phyloP scores from a whole-genome alignment of 1,140 invertebrate genomes.

The Tetragonula clypearis region DNA sequence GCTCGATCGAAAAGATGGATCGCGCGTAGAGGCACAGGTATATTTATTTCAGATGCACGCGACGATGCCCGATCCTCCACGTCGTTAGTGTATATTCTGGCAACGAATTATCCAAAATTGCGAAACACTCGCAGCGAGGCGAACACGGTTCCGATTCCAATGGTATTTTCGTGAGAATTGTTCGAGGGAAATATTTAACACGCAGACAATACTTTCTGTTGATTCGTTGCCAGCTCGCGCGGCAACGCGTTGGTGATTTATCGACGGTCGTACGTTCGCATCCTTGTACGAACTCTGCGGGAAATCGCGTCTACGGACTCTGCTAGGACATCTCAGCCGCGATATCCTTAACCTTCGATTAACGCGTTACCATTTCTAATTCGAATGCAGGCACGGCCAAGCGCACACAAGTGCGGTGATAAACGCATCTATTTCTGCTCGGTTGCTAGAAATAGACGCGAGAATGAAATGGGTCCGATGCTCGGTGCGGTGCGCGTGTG shows the following conservation, averaged over 20 bases:
- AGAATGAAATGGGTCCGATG: slow-evolving; percentile 52
- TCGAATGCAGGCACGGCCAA: slow-evolving; percentile 36
- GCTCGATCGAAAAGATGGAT: not conserved
- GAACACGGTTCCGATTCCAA: not conserved
- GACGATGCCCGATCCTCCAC: slow-evolving; percentile 1
- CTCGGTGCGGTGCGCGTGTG: slow-evolving; percentile 14
- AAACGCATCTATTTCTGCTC: slow-evolving; percentile 61
- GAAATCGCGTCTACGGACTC: not conserved
- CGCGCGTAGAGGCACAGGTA: not conserved
- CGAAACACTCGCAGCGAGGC: not conserved
- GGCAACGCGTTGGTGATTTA: slow-evolving; percentile 27
- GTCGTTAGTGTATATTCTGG: not conserved
- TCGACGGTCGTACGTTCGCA: not conserved
- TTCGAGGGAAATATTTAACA: slow-evolving; percentile 33
- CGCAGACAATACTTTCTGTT: slow-evolving; percentile 18
- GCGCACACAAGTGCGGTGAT: slow-evolving; percentile 21
- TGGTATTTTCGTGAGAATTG: slow-evolving; percentile 3
- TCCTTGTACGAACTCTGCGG: not conserved
- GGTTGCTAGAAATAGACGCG: slow-evolving; percentile 64
- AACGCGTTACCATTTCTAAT: slow-evolving; percentile 42
- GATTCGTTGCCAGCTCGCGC: slow-evolving; percentile 32
- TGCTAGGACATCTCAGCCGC: not conserved
- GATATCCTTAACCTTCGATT: slow-evolving; percentile 62
- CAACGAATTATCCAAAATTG: slow-evolving; percentile 28
- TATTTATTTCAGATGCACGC: not conserved